Evolutionary conservation across 2,888 invertebrate species (phyloP).

Genomic region (Orthosia cruda): DNA sequence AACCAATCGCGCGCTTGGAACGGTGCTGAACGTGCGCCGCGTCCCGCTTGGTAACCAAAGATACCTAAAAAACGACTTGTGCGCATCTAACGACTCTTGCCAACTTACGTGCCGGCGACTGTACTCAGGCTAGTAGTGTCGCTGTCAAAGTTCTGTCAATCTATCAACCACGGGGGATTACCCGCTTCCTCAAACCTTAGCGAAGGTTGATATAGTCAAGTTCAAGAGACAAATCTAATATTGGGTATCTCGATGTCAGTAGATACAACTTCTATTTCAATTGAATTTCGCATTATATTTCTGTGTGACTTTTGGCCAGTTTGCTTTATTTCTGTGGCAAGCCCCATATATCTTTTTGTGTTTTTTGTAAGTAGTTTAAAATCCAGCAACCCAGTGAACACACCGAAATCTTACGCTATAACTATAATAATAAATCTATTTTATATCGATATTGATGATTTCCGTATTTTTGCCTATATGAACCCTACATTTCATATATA

Average conservation of each 20-base stretch:
- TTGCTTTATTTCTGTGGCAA: background rate
- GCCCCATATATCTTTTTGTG: background rate
- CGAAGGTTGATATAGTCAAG: background rate
- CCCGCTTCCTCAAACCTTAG: background rate
- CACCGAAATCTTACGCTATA: constrained; percentile 51
- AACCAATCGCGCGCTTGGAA: too few species aligned
- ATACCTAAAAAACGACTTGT: too few species aligned
- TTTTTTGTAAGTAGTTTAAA: background rate
- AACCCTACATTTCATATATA: constrained; percentile 41
- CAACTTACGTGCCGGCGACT: too few species aligned
- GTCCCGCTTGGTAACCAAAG: too few species aligned
- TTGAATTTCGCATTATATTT: background rate
- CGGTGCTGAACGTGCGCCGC: too few species aligned
- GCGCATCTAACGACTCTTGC: too few species aligned
- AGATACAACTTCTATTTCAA: background rate
- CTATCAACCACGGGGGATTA: background rate
- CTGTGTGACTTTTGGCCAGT: background rate
- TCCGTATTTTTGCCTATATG: constrained; percentile 44
- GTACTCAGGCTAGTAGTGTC: too few species aligned
- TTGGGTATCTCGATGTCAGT: background rate
- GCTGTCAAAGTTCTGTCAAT: too few species aligned
- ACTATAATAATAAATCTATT: constrained; percentile 26
- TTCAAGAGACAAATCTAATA: background rate
- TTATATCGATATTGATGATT: constrained; percentile 44
- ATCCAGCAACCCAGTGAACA: constrained; percentile 55